Conservation (phyloP, 2,888 invertebrate genomes). For the Sialis lutaria region DNA sequence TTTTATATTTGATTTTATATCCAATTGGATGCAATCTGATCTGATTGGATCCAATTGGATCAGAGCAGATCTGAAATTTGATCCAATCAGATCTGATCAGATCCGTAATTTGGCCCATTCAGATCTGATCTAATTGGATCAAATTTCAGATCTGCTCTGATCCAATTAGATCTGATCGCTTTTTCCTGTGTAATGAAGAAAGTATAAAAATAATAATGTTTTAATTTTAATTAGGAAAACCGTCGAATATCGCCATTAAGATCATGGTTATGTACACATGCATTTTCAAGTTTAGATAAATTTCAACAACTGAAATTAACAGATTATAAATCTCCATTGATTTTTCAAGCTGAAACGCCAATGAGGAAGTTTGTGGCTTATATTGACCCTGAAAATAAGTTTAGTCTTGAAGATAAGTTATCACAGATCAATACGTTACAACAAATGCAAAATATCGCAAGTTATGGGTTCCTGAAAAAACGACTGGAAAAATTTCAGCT, state of each 20-base stretch:
- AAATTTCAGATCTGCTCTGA: no score
- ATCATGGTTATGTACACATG: conserved; percentile 85
- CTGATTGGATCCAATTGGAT: background rate
- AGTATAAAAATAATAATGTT: background rate
- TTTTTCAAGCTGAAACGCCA: conserved; percentile 77
- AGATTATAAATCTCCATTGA: conserved; percentile 50
- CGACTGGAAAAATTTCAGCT: conserved; percentile 65
- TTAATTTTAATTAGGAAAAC: conserved; percentile 36
- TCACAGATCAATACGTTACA: conserved; percentile 90
- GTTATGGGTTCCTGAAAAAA: conserved; percentile 76
- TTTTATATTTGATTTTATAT: no score
- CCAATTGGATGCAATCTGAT: no score
- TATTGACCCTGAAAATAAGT: conserved; percentile 84
- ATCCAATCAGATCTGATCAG: no score
- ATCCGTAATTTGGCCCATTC: no score
- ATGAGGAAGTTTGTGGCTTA: conserved; percentile 79
- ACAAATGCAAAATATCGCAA: conserved; percentile 83
- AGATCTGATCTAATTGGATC: no score
- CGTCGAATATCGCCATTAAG: conserved; percentile 72
- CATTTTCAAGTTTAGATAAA: conserved; percentile 61
- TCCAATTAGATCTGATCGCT: no score
- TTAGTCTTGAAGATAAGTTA: conserved; percentile 76
- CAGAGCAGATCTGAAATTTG: no score
- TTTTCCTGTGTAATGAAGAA: no score
- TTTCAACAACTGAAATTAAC: conserved; percentile 51